Evolutionary conservation across 2,888 invertebrate species (phyloP).

Genomic region (Eristalinus aeneus): DNA sequence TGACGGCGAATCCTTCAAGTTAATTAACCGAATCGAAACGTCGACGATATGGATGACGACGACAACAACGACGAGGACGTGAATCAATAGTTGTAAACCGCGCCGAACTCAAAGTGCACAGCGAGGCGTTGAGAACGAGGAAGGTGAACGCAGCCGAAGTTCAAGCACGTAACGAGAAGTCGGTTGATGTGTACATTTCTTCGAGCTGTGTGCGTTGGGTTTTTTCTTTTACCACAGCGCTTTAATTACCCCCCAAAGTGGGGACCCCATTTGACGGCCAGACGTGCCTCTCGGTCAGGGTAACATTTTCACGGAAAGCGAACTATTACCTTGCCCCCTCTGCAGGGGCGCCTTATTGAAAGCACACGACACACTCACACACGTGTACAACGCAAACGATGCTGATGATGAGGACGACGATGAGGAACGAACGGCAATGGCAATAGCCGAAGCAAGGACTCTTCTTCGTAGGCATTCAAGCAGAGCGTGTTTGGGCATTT

Average conservation of each 20-base stretch:
- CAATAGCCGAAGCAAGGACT: conserved; percentile 64
- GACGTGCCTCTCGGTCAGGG: conserved; percentile 69
- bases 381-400: too few species aligned
- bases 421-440: conserved; percentile 52
- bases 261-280: conserved; percentile 47
- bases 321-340: conserved; percentile 37
- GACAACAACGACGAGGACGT: too few species aligned
- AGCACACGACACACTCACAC: not conserved
- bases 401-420: too few species aligned
- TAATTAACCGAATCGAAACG: conserved; percentile 18
- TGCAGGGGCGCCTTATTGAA: conserved; percentile 16
- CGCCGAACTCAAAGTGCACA: conserved; percentile 11
- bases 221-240: not conserved
- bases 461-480: conserved; percentile 40
- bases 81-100: not conserved
- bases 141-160: not conserved
- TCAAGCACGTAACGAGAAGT: not conserved
- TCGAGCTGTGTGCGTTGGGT: conserved; percentile 1
- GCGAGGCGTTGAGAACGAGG: not conserved
- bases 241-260: conserved; percentile 47
- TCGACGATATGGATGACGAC: too few species aligned
- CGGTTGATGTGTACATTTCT: not conserved
- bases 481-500: conserved; percentile 65
- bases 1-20: conserved; percentile 14
- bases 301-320: conserved; percentile 21